Conservation (phyloP, 2,113 vertebrate species). For the Halichoeres trimaculatus region DNA sequence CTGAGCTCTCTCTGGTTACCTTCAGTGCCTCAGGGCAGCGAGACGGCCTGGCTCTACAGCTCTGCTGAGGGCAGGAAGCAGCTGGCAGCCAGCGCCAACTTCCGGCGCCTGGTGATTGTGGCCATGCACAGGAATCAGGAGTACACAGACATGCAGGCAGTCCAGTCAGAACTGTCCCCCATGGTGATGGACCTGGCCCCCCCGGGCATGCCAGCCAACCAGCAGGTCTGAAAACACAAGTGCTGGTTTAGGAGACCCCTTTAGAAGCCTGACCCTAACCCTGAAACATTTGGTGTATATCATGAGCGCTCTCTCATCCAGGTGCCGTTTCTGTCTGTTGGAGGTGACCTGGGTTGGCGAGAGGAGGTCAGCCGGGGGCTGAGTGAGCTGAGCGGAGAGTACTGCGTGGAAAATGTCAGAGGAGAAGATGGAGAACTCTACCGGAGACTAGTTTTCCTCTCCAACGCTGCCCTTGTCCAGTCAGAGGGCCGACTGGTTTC, state of each 20-base stretch:
- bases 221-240: slow-evolving; percentile 85
- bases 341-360: slow-evolving; percentile 93
- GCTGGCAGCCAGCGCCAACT: slow-evolving; percentile 89
- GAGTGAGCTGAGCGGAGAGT: slow-evolving; percentile 92
- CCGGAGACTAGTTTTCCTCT: slow-evolving; percentile 92
- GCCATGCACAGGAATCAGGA: slow-evolving; percentile 93
- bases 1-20: background rate
- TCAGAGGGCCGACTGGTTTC: slow-evolving; percentile 88
- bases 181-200: slow-evolving; percentile 97
- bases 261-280: no score
- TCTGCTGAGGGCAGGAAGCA: slow-evolving; percentile 90
- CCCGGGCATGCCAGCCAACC: slow-evolving; percentile 86
- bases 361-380: slow-evolving; percentile 82
- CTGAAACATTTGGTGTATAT: background rate
- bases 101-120: slow-evolving; percentile 88
- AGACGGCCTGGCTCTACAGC: slow-evolving; percentile 96
- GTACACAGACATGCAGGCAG: slow-evolving; percentile 90
- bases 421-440: slow-evolving; percentile 88
- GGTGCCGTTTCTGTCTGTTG: slow-evolving; percentile 96
- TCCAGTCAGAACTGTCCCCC: slow-evolving; percentile 92
- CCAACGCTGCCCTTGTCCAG: slow-evolving; percentile 91
- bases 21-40: slow-evolving; percentile 94
- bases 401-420: slow-evolving; percentile 91
- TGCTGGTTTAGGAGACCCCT: background rate
- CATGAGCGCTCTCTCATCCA: slow-evolving; percentile 46